Base-by-base conservation (phyloP, 2,888 invertebrate species). In the Cinara cedri region DNA sequence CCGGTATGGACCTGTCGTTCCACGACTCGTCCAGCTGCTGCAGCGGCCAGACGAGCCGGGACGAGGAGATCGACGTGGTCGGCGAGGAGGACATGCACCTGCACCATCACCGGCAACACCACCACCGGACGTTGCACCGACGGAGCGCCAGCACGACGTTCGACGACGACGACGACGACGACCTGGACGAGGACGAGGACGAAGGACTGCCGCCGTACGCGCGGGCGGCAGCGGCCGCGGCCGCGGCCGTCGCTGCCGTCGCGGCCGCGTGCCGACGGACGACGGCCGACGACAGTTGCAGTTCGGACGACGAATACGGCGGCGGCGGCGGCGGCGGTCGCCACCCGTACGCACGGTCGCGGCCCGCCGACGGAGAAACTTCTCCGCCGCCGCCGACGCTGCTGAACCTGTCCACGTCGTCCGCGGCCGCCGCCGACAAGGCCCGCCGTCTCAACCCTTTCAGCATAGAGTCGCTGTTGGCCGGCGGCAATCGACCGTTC, bases 391-490 rank as follows among this genome's bases (percentile, higher is more conserved):
- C 72, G 11, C 72, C 72, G 0, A 62, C 72, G 16, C 70, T 76
- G 68, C 24, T 78, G 71, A 80, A 80, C 57, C 80, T 81, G 66
- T 81, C 81, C 51, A 82, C 82, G 78, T 81, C 82, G 82, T 83
- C 81, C 62, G 83, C 84, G 42, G 83, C 84, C 72, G 83, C 84
- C 74, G 84, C 85, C 84, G 86, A 87, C 86, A 86, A 89, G 89
- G 85, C 90, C 88, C 87, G 90, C 88, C 86, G 90, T 84, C 88
- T 89, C 83, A 94, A 94, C 87, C 94, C 95, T 72, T 95, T 95
- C 88, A 94, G 94, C 88, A 95, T 95, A 90, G 95, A 95, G 86
- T 94, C 94, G 81, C 87, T 95, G 83, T 89, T 95, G 84, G 92
- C 92, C 85, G 91, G 90, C 54, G 82, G 81, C 60, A 82, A 76